These are phyloP conservation scores for Scaptodrosophila latifasciaeformis DNA, from an alignment of 2,888 invertebrate genomes.

Conservation along the genomic window DNA sequence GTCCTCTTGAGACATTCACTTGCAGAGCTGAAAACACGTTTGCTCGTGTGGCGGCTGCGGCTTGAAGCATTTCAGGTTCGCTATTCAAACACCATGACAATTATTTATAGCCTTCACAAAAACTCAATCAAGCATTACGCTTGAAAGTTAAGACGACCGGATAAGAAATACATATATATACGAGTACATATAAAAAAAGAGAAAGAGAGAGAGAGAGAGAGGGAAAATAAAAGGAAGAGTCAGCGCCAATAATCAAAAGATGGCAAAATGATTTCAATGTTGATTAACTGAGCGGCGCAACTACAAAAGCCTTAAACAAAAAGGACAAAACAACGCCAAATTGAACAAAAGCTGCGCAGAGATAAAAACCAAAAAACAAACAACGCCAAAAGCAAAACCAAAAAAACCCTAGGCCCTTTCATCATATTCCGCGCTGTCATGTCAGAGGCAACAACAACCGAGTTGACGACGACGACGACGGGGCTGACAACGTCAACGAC, in stretches of 20 bases:
- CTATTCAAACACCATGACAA: conserved; percentile 45
- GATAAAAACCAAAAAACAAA: conserved; percentile 29
- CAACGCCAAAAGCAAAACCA: conserved; percentile 33
- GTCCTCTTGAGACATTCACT: not conserved
- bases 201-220: too few species aligned
- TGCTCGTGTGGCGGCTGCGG: conserved; percentile 5
- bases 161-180: conserved; percentile 18
- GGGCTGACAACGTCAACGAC: conserved; percentile 59
- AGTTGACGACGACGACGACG: conserved; percentile 24
- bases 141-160: conserved; percentile 28
- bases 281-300: conserved; percentile 64
- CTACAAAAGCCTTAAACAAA: conserved; percentile 57
- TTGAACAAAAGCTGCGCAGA: conserved; percentile 53
- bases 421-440: conserved; percentile 70
- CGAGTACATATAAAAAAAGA: too few species aligned
- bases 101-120: conserved; percentile 49
- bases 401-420: conserved; percentile 60
- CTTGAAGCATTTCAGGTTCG: conserved; percentile 23
- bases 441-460: conserved; percentile 52
- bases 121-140: conserved; percentile 52
- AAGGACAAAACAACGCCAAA: conserved; percentile 47
- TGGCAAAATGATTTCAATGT: conserved; percentile 68
- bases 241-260: conserved; percentile 61
- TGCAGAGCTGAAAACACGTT: not conserved
- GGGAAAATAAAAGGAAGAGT: conserved; percentile 11